A percentile compares a stretch with the other conserved stretches of the same genome.
Evolutionary conservation across 2,113 vertebrate species (phyloP).

Genomic region (Scopus umbretta): DNA sequence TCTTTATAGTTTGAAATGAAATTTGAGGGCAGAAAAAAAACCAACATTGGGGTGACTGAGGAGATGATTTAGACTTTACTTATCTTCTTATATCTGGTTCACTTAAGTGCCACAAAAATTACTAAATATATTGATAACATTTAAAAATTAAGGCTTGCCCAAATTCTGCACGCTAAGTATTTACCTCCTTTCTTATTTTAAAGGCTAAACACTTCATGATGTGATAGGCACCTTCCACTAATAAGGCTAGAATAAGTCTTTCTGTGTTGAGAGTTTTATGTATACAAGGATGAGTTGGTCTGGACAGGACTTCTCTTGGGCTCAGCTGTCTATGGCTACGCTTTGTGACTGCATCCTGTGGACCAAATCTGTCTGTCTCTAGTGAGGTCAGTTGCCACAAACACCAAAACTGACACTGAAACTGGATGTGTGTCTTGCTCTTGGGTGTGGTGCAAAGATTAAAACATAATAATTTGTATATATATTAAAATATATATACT

Average conservation of each 20-base stretch:
- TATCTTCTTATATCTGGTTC: background rate
- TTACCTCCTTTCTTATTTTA: background rate
- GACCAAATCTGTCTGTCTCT: background rate
- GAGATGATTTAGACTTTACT: background rate
- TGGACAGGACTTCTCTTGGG: background rate
- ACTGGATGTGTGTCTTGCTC: background rate
- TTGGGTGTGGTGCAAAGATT: background rate
- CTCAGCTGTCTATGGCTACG: background rate
- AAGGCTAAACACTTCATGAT: background rate
- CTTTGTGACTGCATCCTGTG: background rate
- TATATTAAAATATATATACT: background rate
- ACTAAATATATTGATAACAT: background rate
- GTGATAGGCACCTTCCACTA: background rate
- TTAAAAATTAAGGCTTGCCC: background rate
- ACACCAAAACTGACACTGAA: background rate
- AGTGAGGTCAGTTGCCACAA: background rate
- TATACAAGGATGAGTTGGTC: background rate
- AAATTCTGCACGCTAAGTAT: background rate
- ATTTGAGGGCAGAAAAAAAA: background rate
- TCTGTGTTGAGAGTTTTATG: background rate
- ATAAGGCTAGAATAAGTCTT: background rate
- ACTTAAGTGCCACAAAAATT: background rate
- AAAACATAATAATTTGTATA: background rate
- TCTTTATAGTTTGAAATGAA: background rate
- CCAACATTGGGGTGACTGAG: accelerated